These are phyloP conservation scores for Gymnoscopelus microlampas DNA, from an alignment of 2,797 vertebrate species.

Conservation along the genomic window DNA sequence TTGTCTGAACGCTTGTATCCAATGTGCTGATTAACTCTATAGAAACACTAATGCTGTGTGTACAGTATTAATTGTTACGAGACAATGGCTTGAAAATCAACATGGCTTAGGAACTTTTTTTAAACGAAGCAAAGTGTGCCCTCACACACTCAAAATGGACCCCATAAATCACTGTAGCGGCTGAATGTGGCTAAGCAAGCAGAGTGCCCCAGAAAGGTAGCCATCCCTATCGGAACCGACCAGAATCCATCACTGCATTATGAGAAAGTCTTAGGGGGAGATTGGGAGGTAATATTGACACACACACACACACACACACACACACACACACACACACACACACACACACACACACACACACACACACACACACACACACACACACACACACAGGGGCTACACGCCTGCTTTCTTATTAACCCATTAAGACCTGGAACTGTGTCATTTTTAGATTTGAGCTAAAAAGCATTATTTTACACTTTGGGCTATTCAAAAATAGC, in stretches of 20 bases:
- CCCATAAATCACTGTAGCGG: slow-evolving; percentile 88
- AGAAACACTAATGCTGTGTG: not conserved
- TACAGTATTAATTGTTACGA: not conserved
- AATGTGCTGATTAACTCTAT: not conserved
- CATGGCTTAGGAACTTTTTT: slow-evolving; percentile 3
- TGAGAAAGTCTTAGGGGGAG: slow-evolving; percentile 79
- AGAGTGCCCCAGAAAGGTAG: slow-evolving; percentile 86
- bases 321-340: slow-evolving; percentile 16
- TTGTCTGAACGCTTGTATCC: no score
- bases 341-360: slow-evolving; percentile 16
- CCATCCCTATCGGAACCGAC: slow-evolving; percentile 79
- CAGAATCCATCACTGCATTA: slow-evolving; percentile 84
- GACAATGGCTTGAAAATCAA: slow-evolving; percentile 5
- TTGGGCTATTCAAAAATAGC: no score
- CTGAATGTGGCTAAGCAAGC: slow-evolving; percentile 82
- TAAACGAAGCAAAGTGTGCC: slow-evolving; percentile 58
- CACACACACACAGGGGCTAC: slow-evolving; percentile 14
- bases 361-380: slow-evolving; percentile 5
- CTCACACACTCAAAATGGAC: slow-evolving; percentile 80
- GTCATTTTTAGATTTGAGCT: no score
- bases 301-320: slow-evolving; percentile 23
- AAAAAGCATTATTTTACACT: no score
- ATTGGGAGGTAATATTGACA: slow-evolving; percentile 69
- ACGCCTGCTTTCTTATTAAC: slow-evolving; percentile 65
- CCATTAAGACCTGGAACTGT: no score